Conservation (phyloP, 2,888 invertebrate species). For the Notodonta dromedarius region DNA sequence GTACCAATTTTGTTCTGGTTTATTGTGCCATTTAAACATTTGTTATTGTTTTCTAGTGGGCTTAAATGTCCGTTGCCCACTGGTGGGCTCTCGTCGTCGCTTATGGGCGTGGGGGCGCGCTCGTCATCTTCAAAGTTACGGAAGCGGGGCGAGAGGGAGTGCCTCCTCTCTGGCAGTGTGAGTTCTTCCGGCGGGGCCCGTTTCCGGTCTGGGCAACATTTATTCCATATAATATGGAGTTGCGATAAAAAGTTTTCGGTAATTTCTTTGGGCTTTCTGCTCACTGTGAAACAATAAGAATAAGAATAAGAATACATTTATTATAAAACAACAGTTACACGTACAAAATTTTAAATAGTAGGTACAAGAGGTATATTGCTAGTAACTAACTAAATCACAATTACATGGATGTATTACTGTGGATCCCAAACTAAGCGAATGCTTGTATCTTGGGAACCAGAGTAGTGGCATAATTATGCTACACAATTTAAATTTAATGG, state of each 20-base stretch:
- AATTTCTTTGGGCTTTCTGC: conserved; percentile 59
- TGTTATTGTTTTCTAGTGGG: too few species aligned
- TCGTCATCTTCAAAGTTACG: conserved; percentile 60
- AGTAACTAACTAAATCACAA: too few species aligned
- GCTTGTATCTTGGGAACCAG: too few species aligned
- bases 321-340: too few species aligned
- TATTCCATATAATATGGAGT: conserved; percentile 63
- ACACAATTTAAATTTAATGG: too few species aligned
- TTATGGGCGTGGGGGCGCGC: conserved; percentile 52
- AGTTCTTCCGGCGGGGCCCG: conserved; percentile 44
- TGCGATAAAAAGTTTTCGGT: conserved; percentile 53
- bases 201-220: conserved; percentile 66
- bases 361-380: too few species aligned
- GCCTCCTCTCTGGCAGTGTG: conserved; percentile 45
- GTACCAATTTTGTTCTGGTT: not conserved
- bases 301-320: too few species aligned
- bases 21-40: not conserved
- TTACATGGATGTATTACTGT: too few species aligned
- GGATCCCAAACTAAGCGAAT: too few species aligned
- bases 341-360: too few species aligned
- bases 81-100: conserved; percentile 51
- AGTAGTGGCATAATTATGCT: too few species aligned
- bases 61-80: not conserved
- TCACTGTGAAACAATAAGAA: conserved; percentile 61
- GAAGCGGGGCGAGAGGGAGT: conserved; percentile 55